Base-by-base conservation (phyloP, 2,888 invertebrate species). In the Lithophane semibrunnea region DNA sequence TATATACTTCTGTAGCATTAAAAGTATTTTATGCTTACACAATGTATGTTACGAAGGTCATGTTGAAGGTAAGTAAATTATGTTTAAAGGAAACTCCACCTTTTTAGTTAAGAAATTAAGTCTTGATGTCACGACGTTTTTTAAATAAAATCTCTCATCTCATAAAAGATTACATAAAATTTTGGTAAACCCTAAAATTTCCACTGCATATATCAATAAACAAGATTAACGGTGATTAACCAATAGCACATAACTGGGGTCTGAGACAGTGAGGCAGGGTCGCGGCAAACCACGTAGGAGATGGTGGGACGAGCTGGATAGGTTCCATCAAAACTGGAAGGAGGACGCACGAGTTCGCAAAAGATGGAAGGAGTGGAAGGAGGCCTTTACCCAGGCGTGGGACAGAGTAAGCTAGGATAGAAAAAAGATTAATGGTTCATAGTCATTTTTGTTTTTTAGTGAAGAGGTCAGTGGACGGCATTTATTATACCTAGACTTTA, bases 1-100 rank as follows among this genome's bases (percentile, higher is more conserved):
- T 72, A 61, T 58, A 24, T 69, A 75, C 44, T 44, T n/a, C 16
- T 66, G 65, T 61, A 80, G 52, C 76, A 76, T 72, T 73, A 66
- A 66, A 75, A 29, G 12, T 63, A 61, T 72, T 74, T 71, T 3
- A 24, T 73, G 63, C 44, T 67, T 29, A 63, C 10, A 65, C n/a
- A 29, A 44, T 54, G 54, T 73, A 80, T 44, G 21, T 47, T 44
- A 37, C 4, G 49, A 67, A 68, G n/a, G 68, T 68, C n/a, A 12
- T 60, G 58, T 24, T 13, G 16, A 44, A 37, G 21, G 1, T 10
- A 21, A 24, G 21, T 47, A 63, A 54, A 52, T 54, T 7, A 42
- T 49, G 2, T 56, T 29, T n/a, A 58, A n/a, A 72, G 47, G 3
- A 47, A 37, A 37, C 13, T 42, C n/a, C 7, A 42, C 37, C 2